Percentiles rank a stretch among this genome's conserved stretches.
Evolutionary conservation across 2,888 invertebrate genomes (phyloP).

Genomic region (Drosophila colorata): DNA sequence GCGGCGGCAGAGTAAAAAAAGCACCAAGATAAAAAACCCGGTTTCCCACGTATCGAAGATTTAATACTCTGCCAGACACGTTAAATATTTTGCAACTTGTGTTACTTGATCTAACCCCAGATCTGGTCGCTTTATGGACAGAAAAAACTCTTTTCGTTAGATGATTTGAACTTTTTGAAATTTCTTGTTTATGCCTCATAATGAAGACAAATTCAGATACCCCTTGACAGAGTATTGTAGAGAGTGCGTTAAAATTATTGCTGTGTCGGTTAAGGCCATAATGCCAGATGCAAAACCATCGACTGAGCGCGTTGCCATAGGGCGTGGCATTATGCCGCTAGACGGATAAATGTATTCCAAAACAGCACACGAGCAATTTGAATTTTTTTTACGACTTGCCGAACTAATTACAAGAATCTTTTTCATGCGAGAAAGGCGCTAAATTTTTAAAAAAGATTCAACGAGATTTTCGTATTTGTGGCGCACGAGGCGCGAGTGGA

Average conservation of each 20-base stretch:
- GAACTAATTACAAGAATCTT: slow-evolving; percentile 60
- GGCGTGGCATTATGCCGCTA: slow-evolving; percentile 24
- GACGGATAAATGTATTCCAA: slow-evolving; percentile 50
- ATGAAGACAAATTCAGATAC: neutral
- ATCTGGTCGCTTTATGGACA: too few relatives aligned
- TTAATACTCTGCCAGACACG: slow-evolving; percentile 2
- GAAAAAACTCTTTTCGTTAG: neutral
- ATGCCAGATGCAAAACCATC: slow-evolving; percentile 41
- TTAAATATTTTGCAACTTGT: neutral
- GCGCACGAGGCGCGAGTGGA: slow-evolving; percentile 20
- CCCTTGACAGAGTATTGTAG: neutral
- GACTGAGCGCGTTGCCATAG: neutral
- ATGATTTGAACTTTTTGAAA: neutral
- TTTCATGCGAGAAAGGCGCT: slow-evolving; percentile 26
- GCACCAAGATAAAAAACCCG: slow-evolving; percentile 8
- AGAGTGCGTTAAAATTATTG: slow-evolving; percentile 25
- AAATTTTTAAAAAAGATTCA: slow-evolving; percentile 33
- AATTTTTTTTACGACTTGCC: slow-evolving; percentile 60
- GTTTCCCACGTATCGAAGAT: neutral
- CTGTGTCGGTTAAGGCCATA: slow-evolving; percentile 32
- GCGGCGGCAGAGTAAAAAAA: slow-evolving; percentile 32
- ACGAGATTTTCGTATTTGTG: slow-evolving; percentile 22
- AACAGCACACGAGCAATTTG: slow-evolving; percentile 40
- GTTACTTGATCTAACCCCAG: neutral
- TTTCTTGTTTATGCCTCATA: too few relatives aligned